A percentile compares a stretch with the other conserved stretches of the same genome.
These are phyloP conservation scores for Myotis brandtii DNA, from an alignment of 2,113 vertebrate genomes.

Conservation along the genomic window DNA sequence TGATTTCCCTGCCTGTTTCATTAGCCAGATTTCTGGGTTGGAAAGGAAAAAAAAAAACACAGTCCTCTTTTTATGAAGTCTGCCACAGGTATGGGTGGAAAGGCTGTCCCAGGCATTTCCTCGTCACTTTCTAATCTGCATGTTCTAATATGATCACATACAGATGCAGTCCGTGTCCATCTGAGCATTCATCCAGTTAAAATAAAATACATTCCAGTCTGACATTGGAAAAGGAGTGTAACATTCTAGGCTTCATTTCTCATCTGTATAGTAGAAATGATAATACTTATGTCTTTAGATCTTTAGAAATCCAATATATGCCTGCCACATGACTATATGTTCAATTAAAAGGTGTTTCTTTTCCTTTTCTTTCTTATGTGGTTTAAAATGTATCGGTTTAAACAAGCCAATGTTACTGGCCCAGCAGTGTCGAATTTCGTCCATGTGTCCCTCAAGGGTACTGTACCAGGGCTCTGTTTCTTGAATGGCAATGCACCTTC, in stretches of 20 bases:
- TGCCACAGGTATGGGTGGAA: neutral
- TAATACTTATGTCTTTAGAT: conserved; percentile 29
- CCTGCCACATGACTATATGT: neutral
- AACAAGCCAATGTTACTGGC: neutral
- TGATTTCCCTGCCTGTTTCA: conserved; percentile 29
- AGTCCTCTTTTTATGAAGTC: neutral
- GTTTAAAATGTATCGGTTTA: conserved; percentile 40
- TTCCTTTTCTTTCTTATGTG: conserved; percentile 39
- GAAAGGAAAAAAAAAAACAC: neutral
- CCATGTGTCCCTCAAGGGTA: neutral
- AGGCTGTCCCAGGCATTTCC: conserved; percentile 22
- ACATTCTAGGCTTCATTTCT: conserved; percentile 6
- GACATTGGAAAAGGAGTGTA: neutral
- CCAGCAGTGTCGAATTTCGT: conserved; percentile 62
- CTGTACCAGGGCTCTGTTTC: conserved; percentile 36
- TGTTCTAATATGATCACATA: neutral
- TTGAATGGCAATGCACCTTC: conserved; percentile 32
- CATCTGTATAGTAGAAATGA: conserved; percentile 17
- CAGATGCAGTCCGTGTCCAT: neutral
- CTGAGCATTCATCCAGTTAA: conserved; percentile 16
- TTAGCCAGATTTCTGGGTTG: neutral
- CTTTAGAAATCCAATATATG: neutral
- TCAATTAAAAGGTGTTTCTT: conserved; percentile 37
- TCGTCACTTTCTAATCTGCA: neutral
- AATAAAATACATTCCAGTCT: conserved; percentile 14